Percentiles rank a stretch among this genome's conserved stretches.
phyloP scores from a whole-genome alignment of 2,113 vertebrate species.

The Cyprinus carpio region DNA sequence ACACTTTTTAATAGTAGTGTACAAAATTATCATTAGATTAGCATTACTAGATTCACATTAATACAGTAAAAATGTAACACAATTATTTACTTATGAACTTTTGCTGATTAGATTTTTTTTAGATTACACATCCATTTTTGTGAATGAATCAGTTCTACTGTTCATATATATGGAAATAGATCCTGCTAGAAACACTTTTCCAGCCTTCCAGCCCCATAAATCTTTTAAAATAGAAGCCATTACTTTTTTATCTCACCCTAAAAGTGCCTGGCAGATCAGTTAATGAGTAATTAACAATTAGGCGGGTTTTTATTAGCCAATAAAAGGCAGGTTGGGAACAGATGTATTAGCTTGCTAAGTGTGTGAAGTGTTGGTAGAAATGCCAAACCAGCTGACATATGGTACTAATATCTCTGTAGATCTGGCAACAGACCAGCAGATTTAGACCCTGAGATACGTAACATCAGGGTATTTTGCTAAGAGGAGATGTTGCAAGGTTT shows the following conservation, averaged over 20 bases:
- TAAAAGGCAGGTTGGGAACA: slow-evolving; percentile 53
- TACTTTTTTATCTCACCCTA: slow-evolving; percentile 44
- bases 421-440: neutral
- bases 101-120: neutral
- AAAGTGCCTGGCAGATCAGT: slow-evolving; percentile 31
- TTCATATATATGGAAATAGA: slow-evolving; percentile 10
- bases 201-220: slow-evolving; percentile 29
- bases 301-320: slow-evolving; percentile 46
- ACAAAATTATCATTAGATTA: too few species aligned
- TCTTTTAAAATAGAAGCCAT: slow-evolving; percentile 46
- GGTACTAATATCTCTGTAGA: neutral
- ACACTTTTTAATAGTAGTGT: too few species aligned
- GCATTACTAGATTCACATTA: too few species aligned
- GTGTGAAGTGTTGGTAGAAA: slow-evolving; percentile 54
- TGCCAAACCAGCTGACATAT: slow-evolving; percentile 26
- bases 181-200: slow-evolving; percentile 26
- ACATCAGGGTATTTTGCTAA: neutral
- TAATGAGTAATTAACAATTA: slow-evolving; percentile 59
- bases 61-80: neutral
- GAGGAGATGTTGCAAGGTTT: neutral
- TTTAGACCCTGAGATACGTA: neutral
- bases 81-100: neutral
- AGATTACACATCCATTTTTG: neutral
- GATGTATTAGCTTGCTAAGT: slow-evolving; percentile 46
- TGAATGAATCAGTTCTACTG: neutral